phyloP scores from a whole-genome alignment of 2,888 invertebrate genomes.

The Agonopterix heracliana region DNA sequence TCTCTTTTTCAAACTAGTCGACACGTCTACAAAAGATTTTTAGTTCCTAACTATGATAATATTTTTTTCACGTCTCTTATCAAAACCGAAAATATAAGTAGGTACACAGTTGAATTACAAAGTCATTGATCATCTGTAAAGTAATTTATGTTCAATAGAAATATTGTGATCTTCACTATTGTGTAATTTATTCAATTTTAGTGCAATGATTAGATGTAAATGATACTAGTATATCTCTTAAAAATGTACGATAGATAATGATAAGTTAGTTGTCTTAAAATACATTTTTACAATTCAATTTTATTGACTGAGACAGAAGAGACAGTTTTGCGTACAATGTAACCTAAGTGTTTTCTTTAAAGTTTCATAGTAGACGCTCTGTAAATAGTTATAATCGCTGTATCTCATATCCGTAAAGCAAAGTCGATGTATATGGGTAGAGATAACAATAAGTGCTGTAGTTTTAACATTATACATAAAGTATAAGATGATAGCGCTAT shows the following conservation, averaged over 20 bases:
- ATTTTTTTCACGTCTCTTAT: constrained; percentile 12
- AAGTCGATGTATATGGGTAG: constrained; percentile 60
- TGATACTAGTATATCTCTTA: constrained; percentile 53
- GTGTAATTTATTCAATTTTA: constrained; percentile 72
- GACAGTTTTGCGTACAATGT: constrained; percentile 58
- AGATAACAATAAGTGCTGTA: constrained; percentile 52
- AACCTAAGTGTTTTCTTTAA: constrained; percentile 49
- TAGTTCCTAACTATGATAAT: constrained; percentile 33
- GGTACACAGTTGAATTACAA: constrained; percentile 34
- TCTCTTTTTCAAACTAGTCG: constrained; percentile 36
- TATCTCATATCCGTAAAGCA: constrained; percentile 58
- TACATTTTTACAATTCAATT: constrained; percentile 57
- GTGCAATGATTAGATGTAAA: constrained; percentile 75
- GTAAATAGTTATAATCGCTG: constrained; percentile 53
- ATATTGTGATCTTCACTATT: constrained; percentile 58
- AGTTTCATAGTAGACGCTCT: constrained; percentile 51
- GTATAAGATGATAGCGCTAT: constrained; percentile 68
- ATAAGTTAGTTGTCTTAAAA: constrained; percentile 46
- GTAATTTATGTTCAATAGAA: constrained; percentile 37
- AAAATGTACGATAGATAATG: constrained; percentile 55
- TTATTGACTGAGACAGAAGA: constrained; percentile 59
- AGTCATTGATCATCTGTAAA: constrained; percentile 13
- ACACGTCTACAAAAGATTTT: constrained; percentile 34
- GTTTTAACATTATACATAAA: constrained; percentile 63
- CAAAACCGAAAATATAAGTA: constrained; percentile 26